Conservation (phyloP, 35 echinoderm and acorn worm species). For the Apostichopus japonicus region DNA sequence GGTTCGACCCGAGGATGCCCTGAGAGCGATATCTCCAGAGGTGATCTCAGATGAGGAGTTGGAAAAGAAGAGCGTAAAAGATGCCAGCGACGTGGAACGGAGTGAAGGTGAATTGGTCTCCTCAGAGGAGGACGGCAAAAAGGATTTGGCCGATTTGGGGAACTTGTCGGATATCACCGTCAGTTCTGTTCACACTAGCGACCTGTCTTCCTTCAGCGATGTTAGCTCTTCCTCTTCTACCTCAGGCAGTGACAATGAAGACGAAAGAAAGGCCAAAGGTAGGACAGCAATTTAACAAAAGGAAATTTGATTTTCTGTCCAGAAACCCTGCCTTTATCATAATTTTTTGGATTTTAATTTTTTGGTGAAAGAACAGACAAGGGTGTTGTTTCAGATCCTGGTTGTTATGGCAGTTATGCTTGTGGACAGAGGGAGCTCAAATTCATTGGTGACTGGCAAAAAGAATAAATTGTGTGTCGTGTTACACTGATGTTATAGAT, state of each 20-base stretch:
- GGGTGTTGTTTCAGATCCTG: too few species aligned
- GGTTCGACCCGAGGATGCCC: conserved; percentile 45
- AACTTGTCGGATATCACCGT: conserved; percentile 95
- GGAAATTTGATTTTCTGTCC: too few species aligned
- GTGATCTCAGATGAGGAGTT: conserved; percentile 52
- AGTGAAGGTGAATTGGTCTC: conserved; percentile 18
- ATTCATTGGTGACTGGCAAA: too few species aligned
- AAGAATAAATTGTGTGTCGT: too few species aligned
- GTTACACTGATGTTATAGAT: too few species aligned
- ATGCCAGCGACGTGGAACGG: conserved; percentile 55
- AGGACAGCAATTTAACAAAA: too few species aligned
- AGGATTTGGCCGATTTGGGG: conserved; percentile 71
- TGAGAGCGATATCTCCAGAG: conserved; percentile 37
- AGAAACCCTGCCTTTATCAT: too few species aligned
- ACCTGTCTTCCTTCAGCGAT: conserved; percentile 94
- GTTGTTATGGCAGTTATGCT: too few species aligned
- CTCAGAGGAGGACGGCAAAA: conserved; percentile 28
- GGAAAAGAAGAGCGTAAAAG: conserved; percentile 21
- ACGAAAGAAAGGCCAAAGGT: conserved; percentile 55
- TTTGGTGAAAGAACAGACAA: too few species aligned
- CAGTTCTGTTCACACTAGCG: conserved; percentile 98
- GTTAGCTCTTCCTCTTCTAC: conserved; percentile 83
- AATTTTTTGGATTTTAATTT: too few species aligned
- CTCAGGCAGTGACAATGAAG: conserved; percentile 72
- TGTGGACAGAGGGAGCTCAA: too few species aligned